These are phyloP conservation scores for Lochmaea crataegi DNA, from an alignment of 2,888 invertebrate species.

Conservation along the genomic window DNA sequence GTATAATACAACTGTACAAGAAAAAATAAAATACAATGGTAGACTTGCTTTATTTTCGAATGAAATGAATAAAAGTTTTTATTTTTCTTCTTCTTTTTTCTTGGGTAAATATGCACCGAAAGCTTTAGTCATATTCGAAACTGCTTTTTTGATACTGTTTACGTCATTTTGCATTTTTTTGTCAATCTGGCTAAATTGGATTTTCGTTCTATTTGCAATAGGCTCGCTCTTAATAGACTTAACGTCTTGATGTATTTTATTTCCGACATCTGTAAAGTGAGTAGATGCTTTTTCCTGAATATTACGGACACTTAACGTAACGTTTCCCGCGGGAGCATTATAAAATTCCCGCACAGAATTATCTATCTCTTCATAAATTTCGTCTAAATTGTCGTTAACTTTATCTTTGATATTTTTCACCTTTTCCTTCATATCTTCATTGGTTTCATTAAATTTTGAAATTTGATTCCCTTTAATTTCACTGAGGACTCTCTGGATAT, in stretches of 20 bases:
- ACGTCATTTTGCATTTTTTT: conserved; percentile 1
- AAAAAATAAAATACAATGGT: too few species aligned
- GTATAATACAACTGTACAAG: too few species aligned
- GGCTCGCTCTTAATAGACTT: not conserved
- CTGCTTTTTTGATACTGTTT: not conserved
- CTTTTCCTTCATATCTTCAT: not conserved
- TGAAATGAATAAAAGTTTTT: not conserved
- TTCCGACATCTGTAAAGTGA: not conserved
- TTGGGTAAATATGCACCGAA: not conserved
- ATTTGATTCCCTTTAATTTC: not conserved
- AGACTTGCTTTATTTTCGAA: too few species aligned
- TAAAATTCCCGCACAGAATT: not conserved
- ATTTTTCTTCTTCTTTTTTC: not conserved
- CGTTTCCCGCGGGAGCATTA: not conserved
- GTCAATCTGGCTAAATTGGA: not conserved
- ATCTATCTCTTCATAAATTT: not conserved
- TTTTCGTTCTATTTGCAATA: not conserved
- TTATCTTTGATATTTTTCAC: not conserved
- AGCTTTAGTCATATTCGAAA: not conserved
- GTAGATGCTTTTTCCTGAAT: not conserved
- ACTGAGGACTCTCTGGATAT: not conserved
- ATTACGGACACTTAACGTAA: not conserved
- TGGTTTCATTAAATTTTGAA: not conserved
- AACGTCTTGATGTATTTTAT: conserved; percentile 5
- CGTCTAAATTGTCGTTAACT: not conserved